Percentiles rank a stretch among this genome's conserved stretches.
Conservation (phyloP, 2,113 vertebrate species). For the Proteles cristata region DNA sequence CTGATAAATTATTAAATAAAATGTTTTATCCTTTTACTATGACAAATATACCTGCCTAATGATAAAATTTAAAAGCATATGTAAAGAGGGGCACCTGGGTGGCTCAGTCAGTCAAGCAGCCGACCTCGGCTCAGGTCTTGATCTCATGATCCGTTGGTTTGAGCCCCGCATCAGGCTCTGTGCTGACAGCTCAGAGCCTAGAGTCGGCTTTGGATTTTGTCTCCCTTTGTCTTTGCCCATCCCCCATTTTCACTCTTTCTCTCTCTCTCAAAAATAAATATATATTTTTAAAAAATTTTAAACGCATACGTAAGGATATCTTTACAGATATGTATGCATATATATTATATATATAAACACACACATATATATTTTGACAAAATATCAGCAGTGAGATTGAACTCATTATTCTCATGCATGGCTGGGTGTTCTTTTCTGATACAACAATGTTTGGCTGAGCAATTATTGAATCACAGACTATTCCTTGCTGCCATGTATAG, state of each 20-base stretch:
- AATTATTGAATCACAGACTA: neutral
- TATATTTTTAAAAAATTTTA: too few relatives aligned
- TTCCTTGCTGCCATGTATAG: neutral
- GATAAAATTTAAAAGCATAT: neutral
- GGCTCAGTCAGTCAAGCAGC: too few relatives aligned
- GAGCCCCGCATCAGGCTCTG: too few relatives aligned
- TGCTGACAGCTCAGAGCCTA: too few relatives aligned
- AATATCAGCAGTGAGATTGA: neutral
- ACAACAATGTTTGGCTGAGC: neutral
- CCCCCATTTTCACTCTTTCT: too few relatives aligned
- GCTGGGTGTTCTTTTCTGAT: neutral
- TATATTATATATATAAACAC: neutral
- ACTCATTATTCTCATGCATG: neutral
- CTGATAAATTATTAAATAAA: neutral
- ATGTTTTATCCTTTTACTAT: neutral
- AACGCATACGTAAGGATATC: neutral
- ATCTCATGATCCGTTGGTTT: too few relatives aligned
- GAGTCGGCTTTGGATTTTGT: too few relatives aligned
- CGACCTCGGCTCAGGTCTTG: too few relatives aligned
- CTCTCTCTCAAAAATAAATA: too few relatives aligned
- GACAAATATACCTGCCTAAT: neutral
- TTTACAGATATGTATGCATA: neutral
- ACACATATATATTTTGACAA: neutral
- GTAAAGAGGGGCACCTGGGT: neutral
- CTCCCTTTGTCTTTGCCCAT: too few relatives aligned